phyloP scores from a whole-genome alignment of 2,797 vertebrate genomes.

The Enteromius unitaeniatus region DNA sequence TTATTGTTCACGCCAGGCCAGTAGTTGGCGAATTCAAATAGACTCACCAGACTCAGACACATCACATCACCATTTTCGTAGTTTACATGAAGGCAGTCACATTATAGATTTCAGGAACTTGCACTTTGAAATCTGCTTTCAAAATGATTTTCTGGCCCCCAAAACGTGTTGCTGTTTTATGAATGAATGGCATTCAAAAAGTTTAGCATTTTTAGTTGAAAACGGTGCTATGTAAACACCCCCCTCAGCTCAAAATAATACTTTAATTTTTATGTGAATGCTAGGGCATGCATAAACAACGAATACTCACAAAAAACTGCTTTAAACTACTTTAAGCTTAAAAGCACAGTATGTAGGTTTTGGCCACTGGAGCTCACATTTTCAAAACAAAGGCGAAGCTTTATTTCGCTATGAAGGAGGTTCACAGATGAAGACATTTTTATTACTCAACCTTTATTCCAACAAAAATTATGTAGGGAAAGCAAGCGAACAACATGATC shows the following conservation, averaged over 20 bases:
- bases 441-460: too few relatives aligned
- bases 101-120: background rate
- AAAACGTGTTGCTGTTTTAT: background rate
- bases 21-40: background rate
- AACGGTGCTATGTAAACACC: background rate
- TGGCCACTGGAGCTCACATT: background rate
- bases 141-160: background rate
- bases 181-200: background rate
- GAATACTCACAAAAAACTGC: background rate
- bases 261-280: background rate
- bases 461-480: too few relatives aligned
- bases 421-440: background rate
- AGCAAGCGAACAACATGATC: too few relatives aligned
- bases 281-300: background rate
- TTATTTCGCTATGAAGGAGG: background rate
- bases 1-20: too few relatives aligned
- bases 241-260: background rate
- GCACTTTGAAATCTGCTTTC: background rate
- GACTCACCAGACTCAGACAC: background rate
- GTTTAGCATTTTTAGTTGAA: background rate
- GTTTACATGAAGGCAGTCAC: background rate
- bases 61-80: background rate
- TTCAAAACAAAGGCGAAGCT: background rate
- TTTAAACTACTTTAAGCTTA: too few relatives aligned
- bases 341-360: background rate